Base-by-base conservation (phyloP, 2,888 invertebrate species). In the Rhagium mordax region DNA sequence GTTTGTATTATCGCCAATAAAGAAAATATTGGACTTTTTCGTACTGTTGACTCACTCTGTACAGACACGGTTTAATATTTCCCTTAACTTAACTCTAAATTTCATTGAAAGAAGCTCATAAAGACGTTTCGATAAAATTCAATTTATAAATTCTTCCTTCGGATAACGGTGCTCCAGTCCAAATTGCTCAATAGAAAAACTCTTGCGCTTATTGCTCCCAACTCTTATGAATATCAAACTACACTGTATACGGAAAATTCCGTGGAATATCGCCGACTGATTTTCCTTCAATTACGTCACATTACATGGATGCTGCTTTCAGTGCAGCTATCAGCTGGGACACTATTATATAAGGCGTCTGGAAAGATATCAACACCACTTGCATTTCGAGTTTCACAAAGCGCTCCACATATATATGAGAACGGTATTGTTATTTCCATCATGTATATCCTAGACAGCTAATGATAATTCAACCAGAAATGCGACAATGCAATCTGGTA, bases 371-470 rank as follows among this genome's bases (percentile, higher is more conserved):
- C 57, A 57, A 27, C 57, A 24, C 21, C 57, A 57, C 29, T 18
- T 33, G 60, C 60, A 21, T 18, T 60, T 57, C 57, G 18, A 60
- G 15, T 15, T 33, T 4, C 13, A 60, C 60, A 60, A 60, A 24
- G 60, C 60, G 16, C 33, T 24, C 55, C 13, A 21, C 2, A 55
- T 55, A 3, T 24, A 7, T 15, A 24, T 27, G 57, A 21, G 15
- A 15, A 57, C 13, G 24, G 15, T n/a, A 24, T 57, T 24, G 57
- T 24, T 57, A 15, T 27, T 24, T 57, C 20, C n/a, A 57, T 57
- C 57, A 13, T 13, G 57, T 27, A n/a, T 24, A 57, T 57, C n/a
- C 27, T 57, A 27, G 24, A 57, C 24, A 57, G 27, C 27, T 20
- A 7, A 1, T 33, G 33, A 33, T 33, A 13, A 29, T 33, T 13